Evolutionary conservation across 2,888 invertebrate species (phyloP).

Genomic region (Morpho helenor): DNA sequence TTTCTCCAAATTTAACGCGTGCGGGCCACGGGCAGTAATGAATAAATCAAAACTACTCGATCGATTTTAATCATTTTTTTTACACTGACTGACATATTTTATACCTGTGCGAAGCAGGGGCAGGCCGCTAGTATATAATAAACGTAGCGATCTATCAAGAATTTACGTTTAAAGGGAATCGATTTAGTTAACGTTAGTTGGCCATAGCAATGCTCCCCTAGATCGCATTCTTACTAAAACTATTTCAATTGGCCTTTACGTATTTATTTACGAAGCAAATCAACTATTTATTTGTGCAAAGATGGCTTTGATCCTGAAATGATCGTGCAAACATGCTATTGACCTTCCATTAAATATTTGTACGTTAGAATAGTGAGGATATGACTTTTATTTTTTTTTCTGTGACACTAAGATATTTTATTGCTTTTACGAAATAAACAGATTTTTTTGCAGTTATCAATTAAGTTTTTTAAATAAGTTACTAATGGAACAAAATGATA

Average conservation of each 20-base stretch:
- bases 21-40: too few species aligned
- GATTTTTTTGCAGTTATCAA: too few species aligned
- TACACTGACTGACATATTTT: too few species aligned
- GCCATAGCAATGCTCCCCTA: slow-evolving; percentile 42
- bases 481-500: too few species aligned
- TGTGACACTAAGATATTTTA: too few species aligned
- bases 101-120: too few species aligned
- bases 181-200: slow-evolving; percentile 62
- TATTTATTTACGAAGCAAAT: slow-evolving; percentile 73
- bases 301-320: slow-evolving; percentile 69
- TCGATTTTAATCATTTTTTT: too few species aligned
- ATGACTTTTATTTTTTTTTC: neutral
- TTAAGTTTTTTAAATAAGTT: too few species aligned
- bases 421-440: too few species aligned
- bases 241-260: slow-evolving; percentile 51
- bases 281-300: slow-evolving; percentile 76
- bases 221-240: slow-evolving; percentile 55
- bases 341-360: slow-evolving; percentile 53
- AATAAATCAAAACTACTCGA: too few species aligned
- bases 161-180: slow-evolving; percentile 34
- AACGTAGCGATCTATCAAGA: neutral
- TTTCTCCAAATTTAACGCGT: too few species aligned
- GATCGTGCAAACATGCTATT: slow-evolving; percentile 59
- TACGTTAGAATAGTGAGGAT: slow-evolving; percentile 40
- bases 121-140: too few species aligned